Evolutionary conservation across 1,140 invertebrate genomes (phyloP), one percentile per base, ranked within the genome.

Genomic region (Apis florea): DNA sequence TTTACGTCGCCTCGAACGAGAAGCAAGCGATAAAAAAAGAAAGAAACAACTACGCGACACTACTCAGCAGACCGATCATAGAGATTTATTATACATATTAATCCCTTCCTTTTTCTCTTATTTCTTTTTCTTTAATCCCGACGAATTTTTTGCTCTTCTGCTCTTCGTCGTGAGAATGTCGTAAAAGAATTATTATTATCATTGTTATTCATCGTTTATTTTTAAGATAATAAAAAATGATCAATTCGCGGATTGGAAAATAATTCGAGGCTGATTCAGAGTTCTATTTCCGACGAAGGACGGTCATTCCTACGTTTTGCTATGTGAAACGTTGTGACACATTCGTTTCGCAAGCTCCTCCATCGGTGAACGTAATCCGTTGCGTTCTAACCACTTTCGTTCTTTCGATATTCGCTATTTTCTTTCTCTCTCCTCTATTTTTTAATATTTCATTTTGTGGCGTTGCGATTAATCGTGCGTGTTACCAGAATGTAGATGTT

Each of bases 311-410:
- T 64, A 40, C 40, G 56, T 78, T 83, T 72, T 49, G 24, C 76
- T 26, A 56, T 49, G 5, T 40, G 82, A 72, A 79, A 70, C 49
- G 68, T 83, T 73, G 68, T 79, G 82, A 79, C 76, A 68, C 69
- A 19, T 51, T 73, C 61, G 61, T 83, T 73, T 83, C 77, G 77
- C 77, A 83, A 83, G 47, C 56, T 31, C 31, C 49, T 73, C 49
- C 69, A 61, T 68, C 70, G 82, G 63, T 80, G 82, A 80, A 80
- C 31, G 81, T 70, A 61, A 66, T 40, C 31, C 63, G 47, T 21
- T 76, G 77, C 26, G 51, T 72, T 40, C 69, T 54, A 51, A 26
- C 54, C 54, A 79, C 77, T 26, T 83, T 63, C 49, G 70, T 72
- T 49, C 49, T 56, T 71, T 73, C 56, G 19, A 19, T 70, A 19